These are phyloP conservation scores for Drosophila grimshawi DNA, from an alignment of 1,140 invertebrate genomes.

Conservation along the genomic window DNA sequence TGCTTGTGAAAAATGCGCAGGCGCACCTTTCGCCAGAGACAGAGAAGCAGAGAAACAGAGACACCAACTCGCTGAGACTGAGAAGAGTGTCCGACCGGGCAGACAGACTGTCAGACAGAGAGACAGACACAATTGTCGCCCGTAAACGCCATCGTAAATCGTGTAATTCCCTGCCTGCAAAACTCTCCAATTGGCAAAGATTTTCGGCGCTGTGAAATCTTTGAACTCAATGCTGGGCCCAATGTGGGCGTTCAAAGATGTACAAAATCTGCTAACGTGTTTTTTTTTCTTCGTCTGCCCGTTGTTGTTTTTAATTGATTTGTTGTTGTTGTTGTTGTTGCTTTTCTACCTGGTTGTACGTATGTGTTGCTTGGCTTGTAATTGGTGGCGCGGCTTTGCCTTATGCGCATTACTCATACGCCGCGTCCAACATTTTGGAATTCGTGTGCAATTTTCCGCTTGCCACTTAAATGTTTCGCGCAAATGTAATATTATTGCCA, in stretches of 20 bases:
- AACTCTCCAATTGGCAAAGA: conserved; percentile 4
- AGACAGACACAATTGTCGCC: conserved; percentile 67
- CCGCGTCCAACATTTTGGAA: conserved; percentile 55
- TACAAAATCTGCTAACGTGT: conserved; percentile 21
- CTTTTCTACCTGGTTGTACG: no score
- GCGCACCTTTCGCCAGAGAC: conserved; percentile 74
- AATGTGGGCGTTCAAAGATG: conserved; percentile 61
- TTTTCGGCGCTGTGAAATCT: conserved; percentile 58
- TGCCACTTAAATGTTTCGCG: conserved; percentile 70
- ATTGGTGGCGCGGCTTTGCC: conserved; percentile 44
- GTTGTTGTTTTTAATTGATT: conserved; percentile 72
- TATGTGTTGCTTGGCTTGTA: conserved; percentile 41
- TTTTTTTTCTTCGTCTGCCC: neutral
- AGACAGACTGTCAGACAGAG: conserved; percentile 33
- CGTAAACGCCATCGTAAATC: conserved; percentile 71
- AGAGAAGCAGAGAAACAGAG: conserved; percentile 16
- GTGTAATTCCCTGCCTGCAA: conserved; percentile 60
- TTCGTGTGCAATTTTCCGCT: conserved; percentile 77
- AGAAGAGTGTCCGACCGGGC: neutral
- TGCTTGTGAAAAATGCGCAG: conserved; percentile 67
- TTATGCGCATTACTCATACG: conserved; percentile 72
- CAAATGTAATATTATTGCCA: conserved; percentile 78
- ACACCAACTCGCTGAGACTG: neutral
- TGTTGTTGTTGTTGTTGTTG: conserved; percentile 48
- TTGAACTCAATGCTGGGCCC: conserved; percentile 66